Base-by-base conservation (phyloP, 2,797 vertebrate species). In the Jordanella pulchra region DNA sequence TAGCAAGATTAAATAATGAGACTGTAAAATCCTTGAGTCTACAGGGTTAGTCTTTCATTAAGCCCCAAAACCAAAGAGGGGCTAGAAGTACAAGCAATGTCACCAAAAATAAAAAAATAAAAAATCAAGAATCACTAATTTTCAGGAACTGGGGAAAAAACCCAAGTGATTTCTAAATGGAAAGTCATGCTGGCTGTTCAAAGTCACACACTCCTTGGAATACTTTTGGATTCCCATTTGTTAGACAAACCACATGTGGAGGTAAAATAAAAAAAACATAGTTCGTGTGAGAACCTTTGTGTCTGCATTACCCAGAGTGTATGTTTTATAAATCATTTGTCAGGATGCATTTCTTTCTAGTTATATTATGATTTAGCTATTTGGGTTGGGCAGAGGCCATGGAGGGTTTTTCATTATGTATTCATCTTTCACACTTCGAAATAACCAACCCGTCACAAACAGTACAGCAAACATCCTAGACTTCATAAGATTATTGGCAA, bases 381-480 rank as follows among this genome's bases (percentile, higher is more conserved):
- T 7, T n/a, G n/a, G n/a, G n/a, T n/a, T n/a, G n/a, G n/a, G n/a
- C n/a, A n/a, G n/a, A n/a, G n/a, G n/a, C n/a, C n/a, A 47, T 25
- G 63, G 9, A 35, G 23, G 35, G 56, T 23, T 71, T 55, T 45
- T 45, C n/a, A 65, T 48, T 66, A 48, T 66, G 12, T 21, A 53
- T 48, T 9, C 71, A 55, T 27, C 35, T 65, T 73, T 30, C 12
- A 48, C 6, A 47, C 27, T 58, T 73, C 28, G 11, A 67, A 12
- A 13, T 50, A 42, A 42, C 73, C 28, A 27, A 65, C 14, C 27
- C 14, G 23, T 71, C 9, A 54, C 32, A 56, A 32, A 47, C 7
- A 50, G 30, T 35, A 45, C 17, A 25, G 15, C 5, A 21, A 30
- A 47, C 48, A 47, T 18, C 55, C 44, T 13, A 54, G 17, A 25